Evolutionary conservation across 1,140 invertebrate species (phyloP), one percentile per base, ranked within the genome.

Genomic region (Olivierus martensii): DNA sequence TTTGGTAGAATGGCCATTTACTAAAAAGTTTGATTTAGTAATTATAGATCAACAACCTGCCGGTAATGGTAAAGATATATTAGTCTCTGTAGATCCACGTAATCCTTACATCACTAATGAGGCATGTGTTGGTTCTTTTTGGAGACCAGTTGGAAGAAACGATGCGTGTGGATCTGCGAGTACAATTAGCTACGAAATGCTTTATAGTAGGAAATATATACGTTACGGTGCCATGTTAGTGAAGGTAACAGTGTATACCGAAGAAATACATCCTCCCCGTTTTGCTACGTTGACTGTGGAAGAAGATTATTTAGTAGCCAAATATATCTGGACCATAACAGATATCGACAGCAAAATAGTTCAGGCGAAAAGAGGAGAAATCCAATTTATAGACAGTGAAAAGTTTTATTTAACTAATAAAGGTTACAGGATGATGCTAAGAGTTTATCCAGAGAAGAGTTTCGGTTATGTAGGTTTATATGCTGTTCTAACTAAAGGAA

Each of bases 1-100:
- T 10, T 21, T 57, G 1, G 38, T 59, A 3, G 43, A 53, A 9
- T 61, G 60, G 60, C 60, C 60, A 4, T 61, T 61, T 18, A 42
- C 37, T 22, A 53, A 46, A 18, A 53, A 36, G 0, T 61, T 57
- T 51, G 21, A 45, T 12, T 49, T 61, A n/a, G n/a, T 41, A 0
- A 35, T 61, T 4, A 34, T 61, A 11, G 37, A 45, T 34, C 37
- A 53, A 28, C 15, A 43, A 48, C 19, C 51, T 44, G 28, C 43
- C n/a, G n/a, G 38, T 19, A 14, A 14, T 1, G 38, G 38, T 3
- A 10, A 48, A 37, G 39, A 52, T 34, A 18, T 49, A 0, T 41
- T 34, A 4, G 45, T 56, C 7, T 17, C 38, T 14, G 50, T 56
- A 7, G 49, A 56, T 9, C 50, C 55, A 5, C 9, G n/a, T 1